Conservation (phyloP, 1,140 invertebrate genomes). For the Drosophila ficusphila region DNA sequence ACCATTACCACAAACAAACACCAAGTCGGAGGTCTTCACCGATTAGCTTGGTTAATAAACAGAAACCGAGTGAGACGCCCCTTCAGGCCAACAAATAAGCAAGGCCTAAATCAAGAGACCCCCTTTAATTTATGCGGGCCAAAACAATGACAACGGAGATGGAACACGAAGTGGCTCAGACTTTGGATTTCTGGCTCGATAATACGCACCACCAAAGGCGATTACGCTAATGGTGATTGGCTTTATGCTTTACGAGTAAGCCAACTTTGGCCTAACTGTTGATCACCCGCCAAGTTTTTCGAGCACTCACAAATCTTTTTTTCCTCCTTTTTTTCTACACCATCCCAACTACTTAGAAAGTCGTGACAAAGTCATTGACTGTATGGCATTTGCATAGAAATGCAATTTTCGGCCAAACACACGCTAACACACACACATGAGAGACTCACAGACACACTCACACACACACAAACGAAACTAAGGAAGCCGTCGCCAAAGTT, state of each 20-base stretch:
- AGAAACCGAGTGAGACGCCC: conserved; percentile 53
- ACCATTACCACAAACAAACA: conserved; percentile 5
- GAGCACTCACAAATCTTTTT: conserved; percentile 46
- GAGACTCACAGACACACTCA: too few relatives aligned
- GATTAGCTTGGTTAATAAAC: conserved; percentile 68
- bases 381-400: conserved; percentile 79
- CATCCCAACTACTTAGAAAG: conserved; percentile 73
- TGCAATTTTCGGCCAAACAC: conserved; percentile 69
- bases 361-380: conserved; percentile 81
- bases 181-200: conserved; percentile 39
- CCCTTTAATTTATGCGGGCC: conserved; percentile 67
- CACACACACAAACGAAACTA: conserved; percentile 32
- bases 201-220: conserved; percentile 75
- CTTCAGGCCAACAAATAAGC: conserved; percentile 26
- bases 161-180: conserved; percentile 38
- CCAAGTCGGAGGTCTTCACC: conserved; percentile 7
- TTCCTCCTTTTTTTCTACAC: conserved; percentile 24
- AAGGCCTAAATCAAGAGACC: conserved; percentile 32
- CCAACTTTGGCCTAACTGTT: conserved; percentile 74
- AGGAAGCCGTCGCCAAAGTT: conserved; percentile 47
- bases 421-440: too few relatives aligned
- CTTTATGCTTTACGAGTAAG: conserved; percentile 56
- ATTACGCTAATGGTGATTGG: conserved; percentile 81
- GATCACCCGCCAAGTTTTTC: conserved; percentile 66
- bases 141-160: conserved; percentile 9